Evolutionary conservation across 2,888 invertebrate species (phyloP).

Genomic region (Dimorphilus gyrociliatus): DNA sequence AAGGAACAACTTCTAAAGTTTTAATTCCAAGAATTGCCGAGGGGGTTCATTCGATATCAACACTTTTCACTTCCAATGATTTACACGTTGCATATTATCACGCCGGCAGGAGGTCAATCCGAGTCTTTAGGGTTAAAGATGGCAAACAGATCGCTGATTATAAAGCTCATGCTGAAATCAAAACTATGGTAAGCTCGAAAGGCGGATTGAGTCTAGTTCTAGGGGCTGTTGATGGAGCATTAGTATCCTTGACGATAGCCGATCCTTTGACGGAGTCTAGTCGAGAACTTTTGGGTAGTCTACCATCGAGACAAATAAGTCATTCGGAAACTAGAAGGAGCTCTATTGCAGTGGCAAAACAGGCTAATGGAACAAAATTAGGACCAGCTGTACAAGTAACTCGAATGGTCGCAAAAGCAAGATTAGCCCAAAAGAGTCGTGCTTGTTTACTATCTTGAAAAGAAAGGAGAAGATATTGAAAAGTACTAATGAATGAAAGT

Average conservation of each 20-base stretch:
- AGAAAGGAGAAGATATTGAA: too few relatives aligned
- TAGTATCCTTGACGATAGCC: constrained; percentile 67
- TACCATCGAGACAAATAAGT: constrained; percentile 21
- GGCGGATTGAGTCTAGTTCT: constrained; percentile 45
- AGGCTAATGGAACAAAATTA: constrained; percentile 17
- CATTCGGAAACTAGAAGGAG: constrained; percentile 9
- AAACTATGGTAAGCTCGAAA: constrained; percentile 22
- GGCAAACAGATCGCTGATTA: constrained; percentile 79
- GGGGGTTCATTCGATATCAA: constrained; percentile 88
- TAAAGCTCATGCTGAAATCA: constrained; percentile 32
- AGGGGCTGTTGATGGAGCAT: constrained; percentile 80
- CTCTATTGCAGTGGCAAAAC: constrained; percentile 8
- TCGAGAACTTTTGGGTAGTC: constrained; percentile 17
- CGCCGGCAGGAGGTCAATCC: constrained; percentile 76
- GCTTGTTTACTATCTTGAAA: too few relatives aligned
- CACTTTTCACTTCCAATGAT: constrained; percentile 79
- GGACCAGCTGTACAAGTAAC: constrained; percentile 28
- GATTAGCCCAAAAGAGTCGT: constrained; percentile 23
- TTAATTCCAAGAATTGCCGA: constrained; percentile 77
- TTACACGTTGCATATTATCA: constrained; percentile 93
- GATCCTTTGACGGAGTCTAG: constrained; percentile 41
- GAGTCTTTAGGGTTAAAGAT: constrained; percentile 76
- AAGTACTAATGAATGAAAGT: too few relatives aligned
- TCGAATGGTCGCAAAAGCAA: constrained; percentile 27
- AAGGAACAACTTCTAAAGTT: constrained; percentile 68